phyloP scores from a whole-genome alignment of 2,113 vertebrate genomes.

The Psilopsiagon aymara region DNA sequence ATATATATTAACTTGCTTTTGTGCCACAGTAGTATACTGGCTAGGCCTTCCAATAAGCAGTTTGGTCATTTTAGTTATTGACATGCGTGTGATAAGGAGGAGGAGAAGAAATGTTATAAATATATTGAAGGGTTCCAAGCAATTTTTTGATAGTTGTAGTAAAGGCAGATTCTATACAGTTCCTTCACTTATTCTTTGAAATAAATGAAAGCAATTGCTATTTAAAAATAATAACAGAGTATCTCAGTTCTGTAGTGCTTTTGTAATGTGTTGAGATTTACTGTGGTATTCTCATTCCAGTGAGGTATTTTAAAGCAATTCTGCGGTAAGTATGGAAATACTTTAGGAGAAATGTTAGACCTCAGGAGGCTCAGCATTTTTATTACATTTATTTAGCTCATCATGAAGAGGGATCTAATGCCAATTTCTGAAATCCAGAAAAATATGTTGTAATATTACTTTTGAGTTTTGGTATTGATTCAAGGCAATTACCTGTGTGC shows the following conservation, averaged over 20 bases:
- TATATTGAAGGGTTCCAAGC: background rate
- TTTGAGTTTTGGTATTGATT: constrained; percentile 18
- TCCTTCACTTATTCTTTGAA: background rate
- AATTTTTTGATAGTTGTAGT: background rate
- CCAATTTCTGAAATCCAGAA: constrained; percentile 60
- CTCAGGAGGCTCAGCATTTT: constrained; percentile 59
- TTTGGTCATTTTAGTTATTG: background rate
- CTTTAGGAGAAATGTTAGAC: constrained; percentile 56
- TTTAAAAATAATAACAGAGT: background rate
- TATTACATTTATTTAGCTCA: constrained; percentile 65
- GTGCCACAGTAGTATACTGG: too few relatives aligned
- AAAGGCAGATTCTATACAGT: background rate
- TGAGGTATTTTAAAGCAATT: constrained; percentile 63
- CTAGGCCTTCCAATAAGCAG: background rate
- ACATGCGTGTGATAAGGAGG: background rate
- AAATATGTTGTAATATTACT: constrained; percentile 55
- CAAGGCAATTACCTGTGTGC: constrained; percentile 29
- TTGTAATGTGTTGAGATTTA: constrained; percentile 49
- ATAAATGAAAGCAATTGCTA: background rate
- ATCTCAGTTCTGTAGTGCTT: background rate
- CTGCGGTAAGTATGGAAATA: constrained; percentile 57
- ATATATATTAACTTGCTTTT: background rate
- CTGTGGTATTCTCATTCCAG: constrained; percentile 45
- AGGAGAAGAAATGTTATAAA: background rate
- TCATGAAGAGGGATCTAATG: constrained; percentile 27